Conservation (phyloP, 1,140 invertebrate species). For the Penaeus chinensis region DNA sequence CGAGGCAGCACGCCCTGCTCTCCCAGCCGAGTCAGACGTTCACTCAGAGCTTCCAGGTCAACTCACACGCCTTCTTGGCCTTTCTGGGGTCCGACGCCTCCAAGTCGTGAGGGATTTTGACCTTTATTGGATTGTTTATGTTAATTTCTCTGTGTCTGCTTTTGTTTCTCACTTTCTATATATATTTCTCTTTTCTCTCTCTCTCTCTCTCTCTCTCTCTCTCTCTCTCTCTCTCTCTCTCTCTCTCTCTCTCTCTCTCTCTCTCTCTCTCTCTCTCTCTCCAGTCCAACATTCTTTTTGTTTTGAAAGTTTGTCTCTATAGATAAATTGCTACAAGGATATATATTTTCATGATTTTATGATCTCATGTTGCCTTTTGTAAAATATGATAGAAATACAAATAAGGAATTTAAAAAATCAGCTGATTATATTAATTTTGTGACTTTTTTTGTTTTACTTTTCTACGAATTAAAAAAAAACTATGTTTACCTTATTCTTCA, state of each 20-base stretch:
- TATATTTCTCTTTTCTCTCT: not conserved
- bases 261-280: slow-evolving; percentile 4
- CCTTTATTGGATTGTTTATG: not conserved
- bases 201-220: slow-evolving; percentile 1
- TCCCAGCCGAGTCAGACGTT: not conserved
- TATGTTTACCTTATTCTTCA: too few relatives aligned
- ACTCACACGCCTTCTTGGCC: not conserved
- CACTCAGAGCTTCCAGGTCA: not conserved
- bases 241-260: slow-evolving; percentile 1
- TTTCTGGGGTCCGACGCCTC: not conserved
- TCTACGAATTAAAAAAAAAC: too few relatives aligned
- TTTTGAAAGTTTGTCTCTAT: not conserved
- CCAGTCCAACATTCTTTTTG: not conserved
- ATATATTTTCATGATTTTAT: too few relatives aligned
- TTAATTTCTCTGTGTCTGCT: too few relatives aligned
- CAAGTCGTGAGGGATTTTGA: not conserved
- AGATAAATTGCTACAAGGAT: not conserved
- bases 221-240: not conserved
- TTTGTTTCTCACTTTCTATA: too few relatives aligned
- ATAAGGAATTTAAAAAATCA: too few relatives aligned
- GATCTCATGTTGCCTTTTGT: too few relatives aligned
- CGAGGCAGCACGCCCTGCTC: too few relatives aligned
- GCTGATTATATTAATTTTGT: too few relatives aligned
- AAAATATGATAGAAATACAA: too few relatives aligned
- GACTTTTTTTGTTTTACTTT: too few relatives aligned